These are phyloP conservation scores for Siderastrea siderea DNA, from an alignment of 92 coral and sea anemone species.

Conservation along the genomic window DNA sequence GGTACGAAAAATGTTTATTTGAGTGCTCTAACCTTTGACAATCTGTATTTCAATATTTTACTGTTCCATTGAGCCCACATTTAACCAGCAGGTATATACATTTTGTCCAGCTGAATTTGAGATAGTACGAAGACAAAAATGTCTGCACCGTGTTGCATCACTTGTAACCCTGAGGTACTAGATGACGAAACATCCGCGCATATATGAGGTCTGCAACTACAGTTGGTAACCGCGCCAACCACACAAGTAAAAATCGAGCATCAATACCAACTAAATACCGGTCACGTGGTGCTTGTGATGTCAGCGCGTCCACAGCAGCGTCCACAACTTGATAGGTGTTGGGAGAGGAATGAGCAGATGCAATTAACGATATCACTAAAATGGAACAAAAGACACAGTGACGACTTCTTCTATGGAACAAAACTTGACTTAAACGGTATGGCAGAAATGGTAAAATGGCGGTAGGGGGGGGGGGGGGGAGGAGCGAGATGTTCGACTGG, in stretches of 20 bases:
- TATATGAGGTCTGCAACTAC: conserved; percentile 49
- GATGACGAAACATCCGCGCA: background rate
- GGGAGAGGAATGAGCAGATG: background rate
- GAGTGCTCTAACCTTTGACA: too few relatives aligned
- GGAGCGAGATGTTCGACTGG: too few relatives aligned
- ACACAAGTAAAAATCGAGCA: conserved; percentile 49
- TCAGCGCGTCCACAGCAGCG: conserved; percentile 80
- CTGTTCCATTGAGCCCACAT: too few relatives aligned
- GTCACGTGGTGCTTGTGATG: conserved; percentile 61
- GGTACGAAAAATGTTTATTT: too few relatives aligned
- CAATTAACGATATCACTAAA: background rate
- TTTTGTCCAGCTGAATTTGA: too few relatives aligned
- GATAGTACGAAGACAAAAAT: too few relatives aligned
- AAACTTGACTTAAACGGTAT: too few relatives aligned
- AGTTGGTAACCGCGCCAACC: conserved; percentile 70
- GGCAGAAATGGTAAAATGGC: too few relatives aligned
- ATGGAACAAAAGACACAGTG: background rate
- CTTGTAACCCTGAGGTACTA: background rate
- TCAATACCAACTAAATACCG: conserved; percentile 78
- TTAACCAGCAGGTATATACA: too few relatives aligned
- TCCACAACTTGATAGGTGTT: conserved; percentile 58
- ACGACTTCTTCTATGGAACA: too few relatives aligned
- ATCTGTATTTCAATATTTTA: too few relatives aligned
- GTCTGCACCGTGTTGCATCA: background rate
- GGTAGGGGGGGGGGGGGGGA: too few relatives aligned